phyloP scores from a whole-genome alignment of 2,797 vertebrate genomes.

The Danio tinwini region DNA sequence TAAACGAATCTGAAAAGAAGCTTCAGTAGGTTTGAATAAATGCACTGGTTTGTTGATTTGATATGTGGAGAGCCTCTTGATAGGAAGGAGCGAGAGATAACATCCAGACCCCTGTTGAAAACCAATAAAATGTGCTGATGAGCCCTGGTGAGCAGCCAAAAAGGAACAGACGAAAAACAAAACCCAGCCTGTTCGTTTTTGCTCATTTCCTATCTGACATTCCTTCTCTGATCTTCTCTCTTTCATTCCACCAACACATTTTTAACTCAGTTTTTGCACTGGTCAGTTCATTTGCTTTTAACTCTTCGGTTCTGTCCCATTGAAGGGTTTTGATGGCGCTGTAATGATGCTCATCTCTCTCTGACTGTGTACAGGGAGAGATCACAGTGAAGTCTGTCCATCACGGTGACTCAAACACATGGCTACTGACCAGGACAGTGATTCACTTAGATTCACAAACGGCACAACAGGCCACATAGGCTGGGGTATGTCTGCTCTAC shows the following conservation, averaged over 20 bases:
- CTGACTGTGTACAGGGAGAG: slow-evolving; percentile 13
- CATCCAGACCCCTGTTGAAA: slow-evolving; percentile 4
- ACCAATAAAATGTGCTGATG: slow-evolving; percentile 23
- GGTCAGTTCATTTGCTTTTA: neutral
- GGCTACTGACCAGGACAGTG: neutral
- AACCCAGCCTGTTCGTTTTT: slow-evolving; percentile 11
- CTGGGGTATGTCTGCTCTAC: neutral
- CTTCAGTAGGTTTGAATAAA: neutral
- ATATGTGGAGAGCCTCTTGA: slow-evolving; percentile 11
- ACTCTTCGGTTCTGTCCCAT: neutral
- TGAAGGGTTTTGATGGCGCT: neutral
- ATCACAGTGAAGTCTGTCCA: neutral
- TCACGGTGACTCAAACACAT: slow-evolving; percentile 6
- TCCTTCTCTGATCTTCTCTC: neutral
- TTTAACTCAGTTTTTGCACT: slow-evolving; percentile 18
- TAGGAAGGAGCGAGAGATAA: slow-evolving; percentile 6
- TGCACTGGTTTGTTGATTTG: slow-evolving; percentile 5
- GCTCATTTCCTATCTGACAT: slow-evolving; percentile 37
- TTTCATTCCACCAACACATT: neutral
- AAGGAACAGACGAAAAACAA: slow-evolving; percentile 31
- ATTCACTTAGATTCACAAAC: neutral
- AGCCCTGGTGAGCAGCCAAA: slow-evolving; percentile 28
- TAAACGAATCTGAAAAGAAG: slow-evolving; percentile 5
- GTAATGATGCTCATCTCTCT: slow-evolving; percentile 5
- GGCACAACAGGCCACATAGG: neutral